phyloP scores from a whole-genome alignment of 2,797 vertebrate species.

The Scomberomorus guttatus region DNA sequence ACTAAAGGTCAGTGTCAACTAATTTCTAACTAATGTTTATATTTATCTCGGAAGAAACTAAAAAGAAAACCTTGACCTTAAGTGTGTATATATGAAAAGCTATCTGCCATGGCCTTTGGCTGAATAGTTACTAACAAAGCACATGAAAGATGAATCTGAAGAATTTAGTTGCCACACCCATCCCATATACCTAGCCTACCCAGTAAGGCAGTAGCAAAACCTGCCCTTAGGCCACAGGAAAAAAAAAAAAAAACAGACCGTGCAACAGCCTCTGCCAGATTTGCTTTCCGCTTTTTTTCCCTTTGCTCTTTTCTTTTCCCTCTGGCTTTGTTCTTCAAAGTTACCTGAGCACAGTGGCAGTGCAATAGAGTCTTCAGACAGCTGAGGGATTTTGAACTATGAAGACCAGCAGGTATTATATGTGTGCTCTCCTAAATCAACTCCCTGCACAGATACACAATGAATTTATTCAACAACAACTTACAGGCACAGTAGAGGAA shows the following conservation, averaged over 20 bases:
- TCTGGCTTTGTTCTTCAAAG: slow-evolving; percentile 84
- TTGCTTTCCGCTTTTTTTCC: slow-evolving; percentile 74
- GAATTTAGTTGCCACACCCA: slow-evolving; percentile 79
- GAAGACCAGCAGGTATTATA: slow-evolving; percentile 61
- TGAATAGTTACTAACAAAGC: slow-evolving; percentile 67
- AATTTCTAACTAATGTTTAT: neutral
- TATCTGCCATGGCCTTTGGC: slow-evolving; percentile 45
- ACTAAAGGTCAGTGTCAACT: neutral
- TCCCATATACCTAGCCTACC: slow-evolving; percentile 68
- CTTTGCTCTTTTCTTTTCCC: slow-evolving; percentile 75
- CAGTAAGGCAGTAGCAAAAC: slow-evolving; percentile 79
- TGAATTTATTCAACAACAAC: slow-evolving; percentile 42
- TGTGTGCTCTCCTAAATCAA: slow-evolving; percentile 45
- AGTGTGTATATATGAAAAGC: slow-evolving; percentile 26
- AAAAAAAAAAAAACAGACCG: slow-evolving; percentile 63
- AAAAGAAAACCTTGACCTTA: slow-evolving; percentile 25
- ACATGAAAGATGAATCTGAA: slow-evolving; percentile 76
- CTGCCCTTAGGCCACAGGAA: slow-evolving; percentile 75
- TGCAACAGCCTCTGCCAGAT: slow-evolving; percentile 75
- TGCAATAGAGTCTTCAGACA: slow-evolving; percentile 60
- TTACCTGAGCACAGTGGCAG: slow-evolving; percentile 72
- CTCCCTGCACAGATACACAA: slow-evolving; percentile 23
- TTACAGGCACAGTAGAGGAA: slow-evolving; percentile 2
- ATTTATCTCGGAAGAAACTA: neutral
- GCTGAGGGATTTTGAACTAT: slow-evolving; percentile 65